Conservation (phyloP, 1,140 invertebrate genomes). For the Brachystomella parvula region DNA sequence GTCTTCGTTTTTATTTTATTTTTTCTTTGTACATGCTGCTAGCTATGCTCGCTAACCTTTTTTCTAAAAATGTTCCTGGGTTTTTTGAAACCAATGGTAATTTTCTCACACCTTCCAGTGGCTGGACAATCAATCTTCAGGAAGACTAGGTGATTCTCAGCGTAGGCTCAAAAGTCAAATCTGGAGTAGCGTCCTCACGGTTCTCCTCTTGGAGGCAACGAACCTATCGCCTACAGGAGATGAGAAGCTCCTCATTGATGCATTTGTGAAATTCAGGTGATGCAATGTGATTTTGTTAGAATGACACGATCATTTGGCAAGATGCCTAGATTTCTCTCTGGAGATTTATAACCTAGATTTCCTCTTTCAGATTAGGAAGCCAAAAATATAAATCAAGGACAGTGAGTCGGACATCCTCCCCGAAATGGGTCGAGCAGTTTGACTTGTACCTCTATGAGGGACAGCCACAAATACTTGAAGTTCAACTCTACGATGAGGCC, state of each 20-base stretch:
- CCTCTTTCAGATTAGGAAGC: slow-evolving; percentile 69
- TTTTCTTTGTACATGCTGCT: neutral
- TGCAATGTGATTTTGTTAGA: slow-evolving; percentile 18
- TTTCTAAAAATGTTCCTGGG: neutral
- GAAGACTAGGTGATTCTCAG: slow-evolving; percentile 59
- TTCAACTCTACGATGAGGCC: slow-evolving; percentile 84
- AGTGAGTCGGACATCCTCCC: slow-evolving; percentile 69
- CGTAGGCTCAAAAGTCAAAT: slow-evolving; percentile 78
- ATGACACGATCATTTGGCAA: slow-evolving; percentile 5
- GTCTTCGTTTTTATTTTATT: neutral
- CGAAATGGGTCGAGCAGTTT: slow-evolving; percentile 94
- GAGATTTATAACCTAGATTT: neutral
- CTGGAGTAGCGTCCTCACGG: slow-evolving; percentile 91
- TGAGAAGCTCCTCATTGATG: slow-evolving; percentile 69
- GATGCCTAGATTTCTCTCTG: neutral
- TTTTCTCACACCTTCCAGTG: slow-evolving; percentile 21
- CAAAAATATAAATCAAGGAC: slow-evolving; percentile 98
- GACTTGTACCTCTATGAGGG: slow-evolving; percentile 94
- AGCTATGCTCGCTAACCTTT: too few relatives aligned
- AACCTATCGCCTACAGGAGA: slow-evolving; percentile 81
- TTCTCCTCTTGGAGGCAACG: slow-evolving; percentile 89
- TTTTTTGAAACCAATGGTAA: neutral
- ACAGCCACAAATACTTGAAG: slow-evolving; percentile 72
- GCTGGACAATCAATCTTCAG: slow-evolving; percentile 27
- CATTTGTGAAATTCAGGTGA: slow-evolving; percentile 93